Evolutionary conservation across 2,888 invertebrate species (phyloP), one percentile per base, ranked within the genome.

Genomic region (Agonopterix subpropinquella): DNA sequence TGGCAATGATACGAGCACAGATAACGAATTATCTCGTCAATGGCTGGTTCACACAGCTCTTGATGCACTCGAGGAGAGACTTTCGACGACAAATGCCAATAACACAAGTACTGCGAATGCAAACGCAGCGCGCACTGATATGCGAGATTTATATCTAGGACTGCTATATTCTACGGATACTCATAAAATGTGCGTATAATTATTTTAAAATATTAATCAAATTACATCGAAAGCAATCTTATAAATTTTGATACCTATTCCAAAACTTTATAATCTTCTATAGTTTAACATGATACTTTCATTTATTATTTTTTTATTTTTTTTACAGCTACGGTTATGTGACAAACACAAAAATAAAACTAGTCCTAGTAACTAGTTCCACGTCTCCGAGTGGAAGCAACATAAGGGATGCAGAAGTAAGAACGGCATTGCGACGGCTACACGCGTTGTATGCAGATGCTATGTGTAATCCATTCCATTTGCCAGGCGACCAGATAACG

Each of bases 401-500:
- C 11, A 88, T 98, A 43, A 86, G 98, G 54, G 98, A 98, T 76
- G 98, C 97, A 71, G 98, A 98, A 90, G 97, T 98, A 9, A 90
- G 97, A 82, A 94, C 95, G 65, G 96, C 97, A 82, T 67, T 87
- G 49, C 91, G 97, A 51, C 95, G 95, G 77, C 90, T 99, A 41
- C 99, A 99, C 73, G 92, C 93, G 45, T 92, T 96, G 41, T 99
- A 98, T 76, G 95, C 97, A 1, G 97, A 98, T 77, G 95, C 97
- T 55, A 94, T 99, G 51, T 98, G 97, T 70, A 98, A 98, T 88
- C 98, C 99, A 44, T 99, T 99, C 80, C 98, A 98, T 85, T 92
- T 95, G 67, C 97, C 98, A 36, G 98, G 98, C 35, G 96, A 97
- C 67, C 92, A 93, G 60, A 94, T 99, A 45, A 92, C 91, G 43